These are phyloP conservation scores for Lerema accius DNA, from an alignment of 1,140 invertebrate genomes.

Conservation along the genomic window DNA sequence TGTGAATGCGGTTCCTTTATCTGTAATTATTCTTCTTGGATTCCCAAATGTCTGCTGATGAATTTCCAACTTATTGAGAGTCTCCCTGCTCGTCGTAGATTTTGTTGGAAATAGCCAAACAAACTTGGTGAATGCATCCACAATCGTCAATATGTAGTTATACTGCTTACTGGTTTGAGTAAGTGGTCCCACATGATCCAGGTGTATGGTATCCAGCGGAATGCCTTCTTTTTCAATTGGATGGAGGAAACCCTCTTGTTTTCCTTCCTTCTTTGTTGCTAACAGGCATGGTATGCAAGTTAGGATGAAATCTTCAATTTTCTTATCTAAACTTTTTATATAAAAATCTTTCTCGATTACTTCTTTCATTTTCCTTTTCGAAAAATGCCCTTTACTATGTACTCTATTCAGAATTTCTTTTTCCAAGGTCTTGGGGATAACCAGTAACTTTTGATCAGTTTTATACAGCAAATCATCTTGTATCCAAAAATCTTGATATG, in stretches of 20 bases:
- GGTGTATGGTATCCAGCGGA: constrained; percentile 53
- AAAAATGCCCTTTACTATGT: background rate
- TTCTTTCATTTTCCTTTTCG: background rate
- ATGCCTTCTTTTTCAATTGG: constrained; percentile 38
- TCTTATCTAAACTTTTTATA: constrained; percentile 5
- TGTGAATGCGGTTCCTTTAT: constrained; percentile 30
- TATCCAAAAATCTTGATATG: constrained; percentile 13
- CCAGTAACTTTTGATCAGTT: background rate
- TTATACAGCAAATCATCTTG: constrained; percentile 10
- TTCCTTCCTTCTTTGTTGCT: constrained; percentile 1
- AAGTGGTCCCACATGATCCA: constrained; percentile 63
- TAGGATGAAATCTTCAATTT: too few relatives aligned
- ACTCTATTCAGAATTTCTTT: background rate
- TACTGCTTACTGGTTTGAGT: constrained; percentile 58
- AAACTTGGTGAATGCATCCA: background rate
- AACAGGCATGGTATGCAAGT: background rate
- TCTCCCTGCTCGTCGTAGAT: background rate
- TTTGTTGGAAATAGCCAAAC: background rate
- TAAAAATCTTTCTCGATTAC: background rate
- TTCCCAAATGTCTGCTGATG: background rate
- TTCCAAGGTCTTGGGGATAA: background rate
- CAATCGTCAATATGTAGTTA: constrained; percentile 53
- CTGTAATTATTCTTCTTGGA: background rate
- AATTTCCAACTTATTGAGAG: background rate
- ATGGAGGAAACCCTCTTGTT: constrained; percentile 4